These are phyloP conservation scores for Pyxicephalus adspersus DNA, from an alignment of 2,113 vertebrate species.

Conservation along the genomic window DNA sequence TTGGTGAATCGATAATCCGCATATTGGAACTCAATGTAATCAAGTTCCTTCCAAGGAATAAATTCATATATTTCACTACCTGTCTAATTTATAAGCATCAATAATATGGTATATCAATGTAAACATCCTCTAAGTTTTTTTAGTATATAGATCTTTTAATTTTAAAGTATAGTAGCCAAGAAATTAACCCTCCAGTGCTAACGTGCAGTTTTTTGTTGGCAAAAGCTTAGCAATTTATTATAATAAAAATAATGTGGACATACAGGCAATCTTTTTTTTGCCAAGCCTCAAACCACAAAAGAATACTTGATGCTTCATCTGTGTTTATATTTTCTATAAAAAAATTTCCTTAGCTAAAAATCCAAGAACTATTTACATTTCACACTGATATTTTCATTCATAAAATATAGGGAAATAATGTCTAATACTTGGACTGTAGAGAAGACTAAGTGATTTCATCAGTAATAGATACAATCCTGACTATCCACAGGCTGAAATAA, in stretches of 20 bases:
- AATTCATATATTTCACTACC: too few species aligned
- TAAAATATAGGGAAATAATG: conserved; percentile 1
- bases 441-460: neutral
- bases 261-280: neutral
- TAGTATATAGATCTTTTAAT: too few species aligned
- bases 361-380: neutral
- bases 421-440: neutral
- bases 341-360: conserved; percentile 15
- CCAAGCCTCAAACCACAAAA: conserved; percentile 48
- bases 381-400: neutral
- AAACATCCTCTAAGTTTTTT: too few species aligned
- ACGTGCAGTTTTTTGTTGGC: conserved; percentile 38
- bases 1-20: too few species aligned
- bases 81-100: too few species aligned
- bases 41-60: too few species aligned
- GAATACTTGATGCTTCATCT: conserved; percentile 4
- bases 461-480: neutral
- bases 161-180: neutral
- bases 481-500: neutral
- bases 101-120: too few species aligned
- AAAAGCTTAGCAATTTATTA: conserved; percentile 21
- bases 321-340: conserved; percentile 18
- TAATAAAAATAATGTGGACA: conserved; percentile 20
- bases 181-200: conserved; percentile 21
- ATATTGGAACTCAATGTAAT: too few species aligned